Evolutionary conservation across 1,140 invertebrate species (phyloP).

Genomic region (Megalonaias nervosa): DNA sequence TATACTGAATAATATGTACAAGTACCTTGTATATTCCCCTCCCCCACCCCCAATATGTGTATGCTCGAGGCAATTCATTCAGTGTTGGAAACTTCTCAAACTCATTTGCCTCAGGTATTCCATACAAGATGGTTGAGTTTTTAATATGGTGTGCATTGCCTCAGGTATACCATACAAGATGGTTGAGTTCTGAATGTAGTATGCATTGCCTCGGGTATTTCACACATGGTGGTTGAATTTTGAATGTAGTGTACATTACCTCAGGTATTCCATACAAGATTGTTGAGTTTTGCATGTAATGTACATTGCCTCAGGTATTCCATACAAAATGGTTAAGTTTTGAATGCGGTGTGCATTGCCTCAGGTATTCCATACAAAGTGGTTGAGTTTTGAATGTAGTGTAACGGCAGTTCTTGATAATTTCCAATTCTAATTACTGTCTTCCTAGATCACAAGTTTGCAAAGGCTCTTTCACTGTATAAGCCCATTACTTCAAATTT

Average conservation of each 20-base stretch:
- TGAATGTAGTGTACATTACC: too few species aligned
- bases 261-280: too few species aligned
- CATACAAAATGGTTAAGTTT: too few species aligned
- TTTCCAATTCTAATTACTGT: conserved; percentile 17
- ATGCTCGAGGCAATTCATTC: conserved; percentile 14
- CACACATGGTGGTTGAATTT: too few species aligned
- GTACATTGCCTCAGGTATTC: too few species aligned
- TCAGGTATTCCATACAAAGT: conserved; percentile 32
- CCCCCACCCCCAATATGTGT: conserved; percentile 17
- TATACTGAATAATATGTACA: conserved; percentile 26
- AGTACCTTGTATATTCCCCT: conserved; percentile 22
- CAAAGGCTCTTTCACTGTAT: conserved; percentile 5
- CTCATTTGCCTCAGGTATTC: conserved; percentile 24
- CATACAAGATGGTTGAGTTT: conserved; percentile 35
- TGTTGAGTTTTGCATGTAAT: conserved; percentile 22
- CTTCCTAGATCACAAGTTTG: conserved; percentile 23
- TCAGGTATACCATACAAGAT: conserved; percentile 18
- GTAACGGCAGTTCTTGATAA: conserved; percentile 14
- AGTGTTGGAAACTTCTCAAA: background rate
- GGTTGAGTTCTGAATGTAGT: conserved; percentile 11
- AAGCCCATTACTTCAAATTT: conserved; percentile 1
- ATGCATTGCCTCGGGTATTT: background rate
- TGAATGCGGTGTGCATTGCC: too few species aligned
- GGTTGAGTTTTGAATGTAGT: conserved; percentile 29
- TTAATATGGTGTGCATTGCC: conserved; percentile 8